phyloP scores from a whole-genome alignment of 2,888 invertebrate species.

The Trissolcus japonicus region DNA sequence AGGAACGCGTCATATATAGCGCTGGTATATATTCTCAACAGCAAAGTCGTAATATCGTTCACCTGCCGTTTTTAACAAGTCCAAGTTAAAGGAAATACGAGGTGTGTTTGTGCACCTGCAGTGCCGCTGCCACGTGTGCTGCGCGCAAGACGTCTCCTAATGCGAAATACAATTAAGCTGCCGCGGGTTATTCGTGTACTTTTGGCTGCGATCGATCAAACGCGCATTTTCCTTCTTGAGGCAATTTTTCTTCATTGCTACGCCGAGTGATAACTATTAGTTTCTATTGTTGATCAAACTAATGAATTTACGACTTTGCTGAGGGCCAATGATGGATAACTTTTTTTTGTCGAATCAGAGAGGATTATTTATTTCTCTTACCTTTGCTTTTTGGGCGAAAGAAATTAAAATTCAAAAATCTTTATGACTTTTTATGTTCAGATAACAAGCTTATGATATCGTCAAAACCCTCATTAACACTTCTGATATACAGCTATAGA shows the following conservation, averaged over 20 bases:
- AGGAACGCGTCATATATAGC: conserved; percentile 19
- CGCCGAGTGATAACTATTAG: conserved; percentile 17
- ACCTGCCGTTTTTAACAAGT: conserved; percentile 58
- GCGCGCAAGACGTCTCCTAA: conserved; percentile 50
- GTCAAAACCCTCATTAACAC: too few relatives aligned
- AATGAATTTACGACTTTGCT: conserved; percentile 25
- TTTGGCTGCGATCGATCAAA: conserved; percentile 18
- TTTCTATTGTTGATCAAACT: conserved; percentile 25
- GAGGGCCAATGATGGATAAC: conserved; percentile 17
- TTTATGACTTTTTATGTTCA: too few relatives aligned
- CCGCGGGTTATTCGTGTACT: not conserved
- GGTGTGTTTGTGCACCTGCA: conserved; percentile 58
- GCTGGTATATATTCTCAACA: conserved; percentile 26
- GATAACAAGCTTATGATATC: too few relatives aligned
- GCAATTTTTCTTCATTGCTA: conserved; percentile 23
- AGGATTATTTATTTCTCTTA: not conserved
- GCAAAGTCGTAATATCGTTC: conserved; percentile 38
- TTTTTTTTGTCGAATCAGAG: conserved; percentile 37
- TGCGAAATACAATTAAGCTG: conserved; percentile 54
- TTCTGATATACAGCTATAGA: too few relatives aligned
- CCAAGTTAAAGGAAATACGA: conserved; percentile 59
- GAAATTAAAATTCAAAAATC: too few relatives aligned
- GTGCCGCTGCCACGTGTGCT: conserved; percentile 19
- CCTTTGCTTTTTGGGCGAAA: too few relatives aligned
- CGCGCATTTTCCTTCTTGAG: conserved; percentile 9